Conservation (phyloP, 2,888 invertebrate species). For the Chloroclystis v-ata region DNA sequence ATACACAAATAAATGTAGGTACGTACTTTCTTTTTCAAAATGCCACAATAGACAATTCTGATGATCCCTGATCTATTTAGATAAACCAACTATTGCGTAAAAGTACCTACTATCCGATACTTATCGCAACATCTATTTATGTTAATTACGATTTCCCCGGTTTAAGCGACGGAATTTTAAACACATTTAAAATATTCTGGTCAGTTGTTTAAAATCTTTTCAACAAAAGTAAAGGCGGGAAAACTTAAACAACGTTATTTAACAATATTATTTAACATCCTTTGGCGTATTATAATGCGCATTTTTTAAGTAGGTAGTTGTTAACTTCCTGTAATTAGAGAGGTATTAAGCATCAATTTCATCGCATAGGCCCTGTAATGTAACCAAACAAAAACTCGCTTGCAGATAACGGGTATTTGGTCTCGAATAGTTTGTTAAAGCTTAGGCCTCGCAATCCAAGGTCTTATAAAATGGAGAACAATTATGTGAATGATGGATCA, state of each 20-base stretch:
- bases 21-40: background rate
- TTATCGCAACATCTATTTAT: constrained; percentile 11
- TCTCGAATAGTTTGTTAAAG: background rate
- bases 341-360: background rate
- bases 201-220: too few species aligned
- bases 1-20: too few species aligned
- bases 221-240: too few species aligned
- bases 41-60: constrained; percentile 18
- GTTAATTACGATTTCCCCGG: constrained; percentile 6
- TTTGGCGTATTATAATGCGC: too few species aligned
- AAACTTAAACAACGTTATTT: too few species aligned
- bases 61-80: constrained; percentile 25
- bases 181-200: too few species aligned
- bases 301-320: too few species aligned
- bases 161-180: too few species aligned
- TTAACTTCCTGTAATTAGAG: background rate
- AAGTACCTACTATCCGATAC: background rate
- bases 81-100: constrained; percentile 22
- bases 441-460: constrained; percentile 18
- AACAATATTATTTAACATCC: too few species aligned
- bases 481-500: constrained; percentile 13
- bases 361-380: background rate
- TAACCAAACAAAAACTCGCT: background rate
- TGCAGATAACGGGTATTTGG: background rate
- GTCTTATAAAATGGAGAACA: constrained; percentile 21